Percentiles rank a stretch among this genome's conserved stretches.
Conservation (phyloP, 1,140 invertebrate genomes). For the Leptopilina clavipes region DNA sequence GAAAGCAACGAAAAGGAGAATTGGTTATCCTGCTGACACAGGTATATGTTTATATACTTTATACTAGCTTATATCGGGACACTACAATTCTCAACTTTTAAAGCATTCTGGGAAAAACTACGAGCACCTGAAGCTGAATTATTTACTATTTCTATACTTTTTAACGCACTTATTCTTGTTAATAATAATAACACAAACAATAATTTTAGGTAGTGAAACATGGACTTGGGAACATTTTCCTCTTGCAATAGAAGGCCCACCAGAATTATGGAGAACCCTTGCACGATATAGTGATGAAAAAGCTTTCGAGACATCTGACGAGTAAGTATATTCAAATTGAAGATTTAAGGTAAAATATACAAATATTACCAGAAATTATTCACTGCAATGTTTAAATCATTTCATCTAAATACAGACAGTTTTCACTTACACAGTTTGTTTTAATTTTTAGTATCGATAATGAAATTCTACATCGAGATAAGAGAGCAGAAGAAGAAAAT, state of each 20-base stretch:
- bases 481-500: constrained; percentile 45
- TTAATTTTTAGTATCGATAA: constrained; percentile 54
- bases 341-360: too few relatives aligned
- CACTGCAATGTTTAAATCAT: too few relatives aligned
- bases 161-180: too few relatives aligned
- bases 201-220: constrained; percentile 44
- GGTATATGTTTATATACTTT: constrained; percentile 40
- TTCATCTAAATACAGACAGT: too few relatives aligned
- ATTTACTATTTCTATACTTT: too few relatives aligned
- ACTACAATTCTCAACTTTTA: background rate
- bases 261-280: constrained; percentile 64
- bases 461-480: constrained; percentile 61
- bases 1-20: constrained; percentile 53
- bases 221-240: constrained; percentile 65
- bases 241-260: constrained; percentile 65
- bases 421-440: too few relatives aligned
- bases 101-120: background rate
- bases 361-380: too few relatives aligned
- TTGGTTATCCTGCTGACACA: constrained; percentile 47
- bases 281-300: constrained; percentile 62
- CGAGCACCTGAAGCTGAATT: too few relatives aligned
- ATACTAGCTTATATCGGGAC: too few relatives aligned
- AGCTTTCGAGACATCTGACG: constrained; percentile 43
- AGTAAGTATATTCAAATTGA: constrained; percentile 52
- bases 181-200: too few relatives aligned